Conservation (phyloP, 1,140 invertebrate species). For the Papilio polytes region DNA sequence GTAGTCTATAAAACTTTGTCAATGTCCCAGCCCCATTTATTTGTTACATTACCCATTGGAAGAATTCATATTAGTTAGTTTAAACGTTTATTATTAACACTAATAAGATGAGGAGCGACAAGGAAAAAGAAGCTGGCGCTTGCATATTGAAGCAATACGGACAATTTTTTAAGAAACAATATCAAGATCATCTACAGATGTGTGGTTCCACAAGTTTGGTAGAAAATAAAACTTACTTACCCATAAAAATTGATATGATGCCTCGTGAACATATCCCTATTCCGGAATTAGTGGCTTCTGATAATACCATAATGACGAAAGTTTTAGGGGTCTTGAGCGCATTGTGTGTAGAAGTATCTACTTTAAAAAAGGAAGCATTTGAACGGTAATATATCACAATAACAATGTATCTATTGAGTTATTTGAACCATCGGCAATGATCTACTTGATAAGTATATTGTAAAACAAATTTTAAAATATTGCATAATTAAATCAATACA, state of each 20-base stretch:
- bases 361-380: slow-evolving; percentile 88
- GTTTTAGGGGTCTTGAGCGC: slow-evolving; percentile 92
- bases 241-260: slow-evolving; percentile 83
- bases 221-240: slow-evolving; percentile 84
- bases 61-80: not conserved
- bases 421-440: not conserved
- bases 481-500: not conserved
- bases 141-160: slow-evolving; percentile 85
- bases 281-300: slow-evolving; percentile 89
- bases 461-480: too few species aligned
- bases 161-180: slow-evolving; percentile 89
- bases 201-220: slow-evolving; percentile 49
- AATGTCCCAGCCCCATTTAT: not conserved
- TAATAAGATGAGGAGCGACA: slow-evolving; percentile 56
- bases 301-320: slow-evolving; percentile 93
- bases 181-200: slow-evolving; percentile 67
- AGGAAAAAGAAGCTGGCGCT: slow-evolving; percentile 73
- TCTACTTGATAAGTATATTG: too few species aligned
- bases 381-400: slow-evolving; percentile 79
- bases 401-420: not conserved
- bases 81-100: not conserved
- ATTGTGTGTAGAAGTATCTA: slow-evolving; percentile 90
- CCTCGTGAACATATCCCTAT: slow-evolving; percentile 87
- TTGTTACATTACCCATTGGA: not conserved
- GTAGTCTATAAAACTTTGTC: not conserved